Base-by-base conservation (phyloP, 1,140 invertebrate species). In the Halictus rubicundus region DNA sequence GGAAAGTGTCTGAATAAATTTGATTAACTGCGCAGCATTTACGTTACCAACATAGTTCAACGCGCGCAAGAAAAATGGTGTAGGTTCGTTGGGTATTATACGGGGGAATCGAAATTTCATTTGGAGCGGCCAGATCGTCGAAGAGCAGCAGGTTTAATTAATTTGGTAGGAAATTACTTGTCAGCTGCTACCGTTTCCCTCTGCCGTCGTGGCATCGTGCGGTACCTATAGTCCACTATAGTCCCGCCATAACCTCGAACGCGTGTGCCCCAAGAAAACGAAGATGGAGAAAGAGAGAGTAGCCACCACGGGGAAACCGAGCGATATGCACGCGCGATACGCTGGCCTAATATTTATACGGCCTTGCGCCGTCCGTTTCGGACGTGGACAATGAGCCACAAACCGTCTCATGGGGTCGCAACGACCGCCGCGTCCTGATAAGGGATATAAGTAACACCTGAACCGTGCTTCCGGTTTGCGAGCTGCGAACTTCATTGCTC, bases 401-500 rank as follows among this genome's bases (percentile, higher is more conserved):
- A 83, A 86, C 86, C 84, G 87, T 83, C 84, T 87, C 85, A 81
- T 76, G 71, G 77, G 87, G 83, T 84, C 86, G 80, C 80, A 71
- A 85, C 85, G 82, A 75, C 85, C 74, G 80, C 81, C 68, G 63
- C 71, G 84, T 83, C 59, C 87, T 83, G 90, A 92, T 92, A 92
- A 92, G 89, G 82, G 86, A 88, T 80, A 84, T 87, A 87, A 80
- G 85, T 81, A 89, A 83, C 84, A 84, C 88, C 82, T 88, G 85
- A 87, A 92, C 89, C 90, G 88, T 91, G 83, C 84, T 91, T 92
- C 91, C 91, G 89, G 75, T 80, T 46, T 71, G 54, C 68, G 54
- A 60, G 59, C 73, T 25, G 72, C 54, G 61, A 81, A 81, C 78
- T 73, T 84, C 39, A 64, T 54, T 80, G 61, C 49, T 60, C 71